phyloP scores from a whole-genome alignment of 1,140 invertebrate genomes.

The Sminthurides bifidus region DNA sequence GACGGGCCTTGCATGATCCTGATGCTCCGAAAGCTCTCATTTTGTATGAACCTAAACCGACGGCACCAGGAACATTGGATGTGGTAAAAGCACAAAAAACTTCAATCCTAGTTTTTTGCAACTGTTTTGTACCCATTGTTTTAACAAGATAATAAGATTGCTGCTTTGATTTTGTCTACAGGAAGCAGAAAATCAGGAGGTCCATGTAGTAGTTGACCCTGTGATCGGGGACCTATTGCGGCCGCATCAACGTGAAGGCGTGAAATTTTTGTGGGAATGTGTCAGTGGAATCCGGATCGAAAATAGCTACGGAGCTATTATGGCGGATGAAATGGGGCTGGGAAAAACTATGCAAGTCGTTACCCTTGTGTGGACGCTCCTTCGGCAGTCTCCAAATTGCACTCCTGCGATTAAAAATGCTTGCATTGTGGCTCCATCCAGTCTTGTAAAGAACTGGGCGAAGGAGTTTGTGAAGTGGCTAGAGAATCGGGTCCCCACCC shows the following conservation, averaged over 20 bases:
- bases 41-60: constrained; percentile 69
- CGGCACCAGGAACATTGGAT: constrained; percentile 60
- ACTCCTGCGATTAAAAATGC: constrained; percentile 54
- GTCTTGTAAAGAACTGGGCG: constrained; percentile 97
- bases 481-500: constrained; percentile 59
- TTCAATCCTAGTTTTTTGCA: background rate
- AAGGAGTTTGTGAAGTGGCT: constrained; percentile 99
- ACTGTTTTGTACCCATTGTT: background rate
- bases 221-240: constrained; percentile 74
- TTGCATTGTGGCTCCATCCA: constrained; percentile 92
- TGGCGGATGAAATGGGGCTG: constrained; percentile 92
- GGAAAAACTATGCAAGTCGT: constrained; percentile 99
- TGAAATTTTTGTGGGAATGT: constrained; percentile 99
- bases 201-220: constrained; percentile 92
- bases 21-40: constrained; percentile 85
- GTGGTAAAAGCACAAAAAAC: background rate
- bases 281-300: constrained; percentile 85
- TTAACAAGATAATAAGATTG: constrained; percentile 11
- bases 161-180: constrained; percentile 11
- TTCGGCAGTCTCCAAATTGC: constrained; percentile 60
- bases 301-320: constrained; percentile 83
- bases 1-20: constrained; percentile 81
- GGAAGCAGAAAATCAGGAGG: constrained; percentile 46
- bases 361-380: constrained; percentile 86
- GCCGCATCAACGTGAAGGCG: constrained; percentile 98